Percentiles rank a stretch among this genome's conserved stretches.
phyloP scores from a whole-genome alignment of 2,113 vertebrate genomes.

The Vulpes vulpes region DNA sequence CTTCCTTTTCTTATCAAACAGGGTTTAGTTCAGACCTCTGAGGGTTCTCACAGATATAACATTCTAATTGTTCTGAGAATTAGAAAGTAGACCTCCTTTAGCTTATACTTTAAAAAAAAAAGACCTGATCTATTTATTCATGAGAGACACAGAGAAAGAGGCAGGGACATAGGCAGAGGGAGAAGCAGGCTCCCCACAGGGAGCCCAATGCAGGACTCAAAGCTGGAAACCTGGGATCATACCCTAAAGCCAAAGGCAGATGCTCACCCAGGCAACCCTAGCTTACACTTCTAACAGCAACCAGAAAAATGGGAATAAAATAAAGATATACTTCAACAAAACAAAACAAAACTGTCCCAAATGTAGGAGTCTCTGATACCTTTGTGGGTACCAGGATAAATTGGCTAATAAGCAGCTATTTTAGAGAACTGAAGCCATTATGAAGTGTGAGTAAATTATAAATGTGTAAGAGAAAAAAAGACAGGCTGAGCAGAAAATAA shows the following conservation, averaged over 20 bases:
- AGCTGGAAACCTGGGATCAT: no score
- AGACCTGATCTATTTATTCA: no score
- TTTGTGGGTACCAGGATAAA: not conserved
- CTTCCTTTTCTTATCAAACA: not conserved
- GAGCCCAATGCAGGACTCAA: no score
- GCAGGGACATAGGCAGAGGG: no score
- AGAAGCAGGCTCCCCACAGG: no score
- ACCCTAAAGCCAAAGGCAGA: no score
- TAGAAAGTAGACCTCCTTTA: not conserved
- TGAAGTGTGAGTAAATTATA: not conserved
- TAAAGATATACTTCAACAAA: not conserved
- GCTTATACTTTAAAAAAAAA: not conserved
- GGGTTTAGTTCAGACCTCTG: not conserved
- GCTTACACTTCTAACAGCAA: not conserved
- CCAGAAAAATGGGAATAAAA: not conserved
- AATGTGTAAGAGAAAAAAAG: not conserved
- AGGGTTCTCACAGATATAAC: not conserved
- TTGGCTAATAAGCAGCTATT: no score
- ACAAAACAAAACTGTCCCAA: not conserved
- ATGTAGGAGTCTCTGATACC: not conserved
- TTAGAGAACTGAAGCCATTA: not conserved
- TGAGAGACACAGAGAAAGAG: no score
- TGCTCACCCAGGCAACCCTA: no score
- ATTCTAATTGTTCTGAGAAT: not conserved
- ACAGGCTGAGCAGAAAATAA: not conserved